phyloP scores from a whole-genome alignment of 1,140 invertebrate genomes.

The Drosophila bocqueti region DNA sequence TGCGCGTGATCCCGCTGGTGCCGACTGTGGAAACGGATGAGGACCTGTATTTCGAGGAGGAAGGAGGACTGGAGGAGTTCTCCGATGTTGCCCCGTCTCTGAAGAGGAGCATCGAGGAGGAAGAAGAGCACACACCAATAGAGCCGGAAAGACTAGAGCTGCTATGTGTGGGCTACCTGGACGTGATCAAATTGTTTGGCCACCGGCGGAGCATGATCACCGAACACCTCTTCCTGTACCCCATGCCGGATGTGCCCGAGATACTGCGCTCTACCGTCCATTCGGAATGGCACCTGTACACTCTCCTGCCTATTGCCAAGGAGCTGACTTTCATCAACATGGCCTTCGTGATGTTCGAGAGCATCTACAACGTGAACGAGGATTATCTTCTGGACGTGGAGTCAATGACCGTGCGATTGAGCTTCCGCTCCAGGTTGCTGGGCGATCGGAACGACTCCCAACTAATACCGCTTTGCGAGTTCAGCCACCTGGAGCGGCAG shows the following conservation, averaged over 20 bases:
- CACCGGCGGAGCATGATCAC: conserved; percentile 52
- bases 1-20: conserved; percentile 18
- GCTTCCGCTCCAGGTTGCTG: conserved; percentile 47
- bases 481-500: conserved; percentile 12
- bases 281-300: conserved; percentile 73
- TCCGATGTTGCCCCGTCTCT: neutral
- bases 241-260: conserved; percentile 47
- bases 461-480: conserved; percentile 53
- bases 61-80: neutral
- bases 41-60: neutral
- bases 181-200: conserved; percentile 68
- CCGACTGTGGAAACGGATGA: neutral
- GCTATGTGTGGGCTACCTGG: conserved; percentile 64
- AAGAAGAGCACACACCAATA: neutral
- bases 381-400: conserved; percentile 36
- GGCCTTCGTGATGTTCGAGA: conserved; percentile 65
- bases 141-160: conserved; percentile 19
- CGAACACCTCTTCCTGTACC: conserved; percentile 56
- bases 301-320: conserved; percentile 70
- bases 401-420: conserved; percentile 36
- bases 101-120: neutral
- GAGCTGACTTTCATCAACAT: conserved; percentile 63
- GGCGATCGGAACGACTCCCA: conserved; percentile 34
- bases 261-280: conserved; percentile 44
- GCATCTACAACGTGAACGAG: conserved; percentile 62